Percentiles rank a stretch among this genome's conserved stretches.
Evolutionary conservation across 2,797 vertebrate genomes (phyloP).

Genomic region (Rhyacichthys aspro): DNA sequence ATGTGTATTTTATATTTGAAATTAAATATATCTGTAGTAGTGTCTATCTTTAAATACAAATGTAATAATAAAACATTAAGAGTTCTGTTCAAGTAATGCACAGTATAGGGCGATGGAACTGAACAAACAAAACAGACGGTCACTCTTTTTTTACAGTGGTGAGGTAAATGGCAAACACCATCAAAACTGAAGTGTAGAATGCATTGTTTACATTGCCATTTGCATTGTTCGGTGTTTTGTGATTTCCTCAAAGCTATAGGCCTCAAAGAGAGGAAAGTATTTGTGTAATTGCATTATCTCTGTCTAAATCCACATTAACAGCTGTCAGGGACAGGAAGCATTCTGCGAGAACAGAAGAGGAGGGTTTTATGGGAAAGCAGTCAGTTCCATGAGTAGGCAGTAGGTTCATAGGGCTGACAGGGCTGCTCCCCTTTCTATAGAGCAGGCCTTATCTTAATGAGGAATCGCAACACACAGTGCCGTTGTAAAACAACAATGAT

Average conservation of each 20-base stretch:
- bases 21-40: too few species aligned
- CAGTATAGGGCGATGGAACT: too few species aligned
- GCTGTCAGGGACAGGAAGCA: constrained; percentile 47
- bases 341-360: constrained; percentile 20
- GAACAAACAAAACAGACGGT: too few species aligned
- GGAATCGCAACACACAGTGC: constrained; percentile 84
- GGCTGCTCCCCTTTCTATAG: constrained; percentile 68
- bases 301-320: constrained; percentile 50
- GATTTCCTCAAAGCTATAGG: constrained; percentile 32
- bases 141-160: too few species aligned
- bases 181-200: too few species aligned
- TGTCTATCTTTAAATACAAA: too few species aligned
- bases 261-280: constrained; percentile 31
- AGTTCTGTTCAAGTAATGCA: too few species aligned
- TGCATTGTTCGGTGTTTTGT: constrained; percentile 24
- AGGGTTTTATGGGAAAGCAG: constrained; percentile 68
- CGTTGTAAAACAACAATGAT: constrained; percentile 88
- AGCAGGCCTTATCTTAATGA: constrained; percentile 86
- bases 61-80: too few species aligned
- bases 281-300: constrained; percentile 42
- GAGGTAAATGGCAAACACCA: too few species aligned
- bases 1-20: not conserved
- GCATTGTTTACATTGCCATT: constrained; percentile 10
- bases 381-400: constrained; percentile 70
- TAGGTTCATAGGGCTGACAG: constrained; percentile 76